phyloP scores from a whole-genome alignment of 2,888 invertebrate species.

The Magallana nippona region DNA sequence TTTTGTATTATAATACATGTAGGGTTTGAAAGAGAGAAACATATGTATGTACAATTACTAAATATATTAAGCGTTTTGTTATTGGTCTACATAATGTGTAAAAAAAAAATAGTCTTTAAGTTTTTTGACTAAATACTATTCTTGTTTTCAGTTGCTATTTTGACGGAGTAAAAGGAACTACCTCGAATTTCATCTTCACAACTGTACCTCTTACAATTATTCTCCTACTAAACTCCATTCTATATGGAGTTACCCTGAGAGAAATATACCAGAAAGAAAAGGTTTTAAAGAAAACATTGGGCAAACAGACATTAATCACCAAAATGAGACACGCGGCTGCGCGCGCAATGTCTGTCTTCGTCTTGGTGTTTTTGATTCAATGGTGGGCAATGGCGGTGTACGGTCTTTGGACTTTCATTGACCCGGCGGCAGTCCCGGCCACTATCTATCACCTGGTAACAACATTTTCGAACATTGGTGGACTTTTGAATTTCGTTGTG shows the following conservation, averaged over 20 bases:
- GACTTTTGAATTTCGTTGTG: conserved; percentile 55
- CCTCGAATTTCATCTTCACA: conserved; percentile 57
- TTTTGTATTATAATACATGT: too few relatives aligned
- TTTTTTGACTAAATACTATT: neutral
- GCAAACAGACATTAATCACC: conserved; percentile 45
- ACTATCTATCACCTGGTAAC: conserved; percentile 57
- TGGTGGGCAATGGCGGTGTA: conserved; percentile 62
- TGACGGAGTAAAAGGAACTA: conserved; percentile 56
- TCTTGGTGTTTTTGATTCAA: conserved; percentile 58
- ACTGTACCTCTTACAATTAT: conserved; percentile 56
- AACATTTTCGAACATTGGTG: conserved; percentile 59
- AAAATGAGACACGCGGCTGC: conserved; percentile 57
- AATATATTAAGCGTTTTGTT: too few relatives aligned
- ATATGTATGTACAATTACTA: too few relatives aligned
- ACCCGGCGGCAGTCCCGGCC: conserved; percentile 51
- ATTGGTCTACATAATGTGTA: too few relatives aligned
- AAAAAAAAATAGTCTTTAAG: neutral
- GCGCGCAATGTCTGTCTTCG: conserved; percentile 59
- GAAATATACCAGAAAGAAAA: conserved; percentile 49
- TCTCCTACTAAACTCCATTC: conserved; percentile 52
- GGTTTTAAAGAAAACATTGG: conserved; percentile 37
- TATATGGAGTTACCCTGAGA: conserved; percentile 57
- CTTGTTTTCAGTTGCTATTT: conserved; percentile 59
- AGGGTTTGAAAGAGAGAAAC: too few relatives aligned
- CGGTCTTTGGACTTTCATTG: conserved; percentile 53